phyloP scores from a whole-genome alignment of 2,888 invertebrate species.

The Cantharis nigra region DNA sequence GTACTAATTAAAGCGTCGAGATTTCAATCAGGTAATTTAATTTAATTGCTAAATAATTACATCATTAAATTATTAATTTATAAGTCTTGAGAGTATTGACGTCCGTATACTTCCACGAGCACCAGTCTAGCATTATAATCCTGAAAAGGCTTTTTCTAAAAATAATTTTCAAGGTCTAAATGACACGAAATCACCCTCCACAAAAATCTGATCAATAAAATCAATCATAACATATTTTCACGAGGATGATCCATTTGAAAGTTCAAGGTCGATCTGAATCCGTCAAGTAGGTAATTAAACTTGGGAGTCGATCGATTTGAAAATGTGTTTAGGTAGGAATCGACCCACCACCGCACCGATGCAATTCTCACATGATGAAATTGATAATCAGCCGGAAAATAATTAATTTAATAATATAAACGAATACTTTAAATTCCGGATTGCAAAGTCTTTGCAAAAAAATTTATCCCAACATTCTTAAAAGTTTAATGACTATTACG shows the following conservation, averaged over 20 bases:
- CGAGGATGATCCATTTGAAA: neutral
- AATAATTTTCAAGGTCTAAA: neutral
- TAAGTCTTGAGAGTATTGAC: neutral
- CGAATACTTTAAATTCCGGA: neutral
- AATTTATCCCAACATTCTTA: neutral
- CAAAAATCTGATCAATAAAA: neutral
- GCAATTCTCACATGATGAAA: neutral
- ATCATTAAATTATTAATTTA: neutral
- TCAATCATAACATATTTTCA: neutral
- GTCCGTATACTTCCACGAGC: neutral
- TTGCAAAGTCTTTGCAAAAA: neutral
- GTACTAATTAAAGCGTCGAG: neutral
- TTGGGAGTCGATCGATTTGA: neutral
- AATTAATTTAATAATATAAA: neutral
- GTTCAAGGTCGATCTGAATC: neutral
- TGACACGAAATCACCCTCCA: neutral
- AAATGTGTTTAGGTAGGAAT: neutral
- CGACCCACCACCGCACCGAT: neutral
- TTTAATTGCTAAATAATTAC: neutral
- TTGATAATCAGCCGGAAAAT: neutral
- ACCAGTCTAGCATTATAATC: neutral
- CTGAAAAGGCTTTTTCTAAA: neutral
- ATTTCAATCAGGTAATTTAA: neutral
- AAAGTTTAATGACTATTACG: neutral
- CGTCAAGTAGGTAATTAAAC: neutral